Evolutionary conservation across 2,113 vertebrate species (phyloP).

Genomic region (Vombatus ursinus): DNA sequence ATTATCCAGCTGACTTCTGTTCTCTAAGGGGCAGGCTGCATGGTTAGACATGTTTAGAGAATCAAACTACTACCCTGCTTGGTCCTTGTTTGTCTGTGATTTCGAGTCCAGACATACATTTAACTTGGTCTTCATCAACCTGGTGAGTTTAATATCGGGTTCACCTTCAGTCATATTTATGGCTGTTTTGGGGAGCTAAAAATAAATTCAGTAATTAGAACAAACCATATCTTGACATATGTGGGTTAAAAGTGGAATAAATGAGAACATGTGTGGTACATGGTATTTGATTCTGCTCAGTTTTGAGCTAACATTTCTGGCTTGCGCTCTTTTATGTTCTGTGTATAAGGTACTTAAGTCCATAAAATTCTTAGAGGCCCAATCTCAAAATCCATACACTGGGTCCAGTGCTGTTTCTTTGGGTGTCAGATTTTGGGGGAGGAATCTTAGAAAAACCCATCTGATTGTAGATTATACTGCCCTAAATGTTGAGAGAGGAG

Average conservation of each 20-base stretch:
- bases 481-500: slow-evolving; percentile 6
- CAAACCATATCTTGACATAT: slow-evolving; percentile 9
- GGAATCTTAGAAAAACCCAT: neutral
- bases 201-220: slow-evolving; percentile 39
- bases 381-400: slow-evolving; percentile 16
- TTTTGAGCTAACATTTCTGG: slow-evolving; percentile 35
- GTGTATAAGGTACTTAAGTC: neutral
- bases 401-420: neutral
- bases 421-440: neutral
- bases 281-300: neutral
- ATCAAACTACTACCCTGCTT: slow-evolving; percentile 65
- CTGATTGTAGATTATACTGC: neutral
- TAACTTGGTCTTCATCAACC: slow-evolving; percentile 41
- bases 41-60: slow-evolving; percentile 63
- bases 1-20: neutral
- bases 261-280: neutral
- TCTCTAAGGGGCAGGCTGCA: slow-evolving; percentile 72
- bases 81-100: slow-evolving; percentile 60
- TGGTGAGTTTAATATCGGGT: slow-evolving; percentile 54
- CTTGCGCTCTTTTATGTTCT: slow-evolving; percentile 20
- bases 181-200: slow-evolving; percentile 32
- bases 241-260: slow-evolving; percentile 14
- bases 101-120: slow-evolving; percentile 15
- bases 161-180: slow-evolving; percentile 18
- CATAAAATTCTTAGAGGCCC: neutral